Conservation (phyloP, 1,140 invertebrate species). For the Grapholita molesta region DNA sequence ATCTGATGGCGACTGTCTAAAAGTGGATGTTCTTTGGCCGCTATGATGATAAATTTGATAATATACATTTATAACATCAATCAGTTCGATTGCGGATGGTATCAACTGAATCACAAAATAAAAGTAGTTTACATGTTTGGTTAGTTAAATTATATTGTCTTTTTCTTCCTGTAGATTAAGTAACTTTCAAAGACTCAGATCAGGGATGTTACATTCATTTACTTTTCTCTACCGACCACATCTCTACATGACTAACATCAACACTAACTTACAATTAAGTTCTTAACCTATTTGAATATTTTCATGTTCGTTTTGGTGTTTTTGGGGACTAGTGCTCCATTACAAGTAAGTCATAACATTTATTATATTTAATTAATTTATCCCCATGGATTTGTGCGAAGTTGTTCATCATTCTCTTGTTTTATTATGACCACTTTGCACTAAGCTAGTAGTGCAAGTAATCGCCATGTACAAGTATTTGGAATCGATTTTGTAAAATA, state of each 20-base stretch:
- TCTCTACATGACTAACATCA: conserved; percentile 61
- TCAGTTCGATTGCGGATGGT: no score
- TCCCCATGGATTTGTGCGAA: conserved; percentile 44
- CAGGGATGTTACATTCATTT: conserved; percentile 28
- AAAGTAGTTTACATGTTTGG: no score
- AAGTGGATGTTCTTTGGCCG: no score
- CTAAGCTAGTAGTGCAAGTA: background rate
- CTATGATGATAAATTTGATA: no score
- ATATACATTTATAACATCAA: no score
- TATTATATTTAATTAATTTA: background rate
- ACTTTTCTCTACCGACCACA: conserved; percentile 55
- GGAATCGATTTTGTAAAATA: background rate
- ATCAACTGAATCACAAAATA: no score
- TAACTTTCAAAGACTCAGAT: conserved; percentile 27
- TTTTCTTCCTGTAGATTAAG: background rate
- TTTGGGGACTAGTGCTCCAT: conserved; percentile 47
- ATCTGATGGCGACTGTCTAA: no score
- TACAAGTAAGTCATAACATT: conserved; percentile 45
- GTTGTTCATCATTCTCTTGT: background rate
- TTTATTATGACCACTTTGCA: background rate
- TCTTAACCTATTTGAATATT: conserved; percentile 37
- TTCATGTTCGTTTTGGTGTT: conserved; percentile 55
- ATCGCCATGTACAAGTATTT: background rate
- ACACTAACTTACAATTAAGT: conserved; percentile 51
- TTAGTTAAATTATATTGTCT: no score